Conservation (phyloP, 2,888 invertebrate genomes). For the Chirona hameri region DNA sequence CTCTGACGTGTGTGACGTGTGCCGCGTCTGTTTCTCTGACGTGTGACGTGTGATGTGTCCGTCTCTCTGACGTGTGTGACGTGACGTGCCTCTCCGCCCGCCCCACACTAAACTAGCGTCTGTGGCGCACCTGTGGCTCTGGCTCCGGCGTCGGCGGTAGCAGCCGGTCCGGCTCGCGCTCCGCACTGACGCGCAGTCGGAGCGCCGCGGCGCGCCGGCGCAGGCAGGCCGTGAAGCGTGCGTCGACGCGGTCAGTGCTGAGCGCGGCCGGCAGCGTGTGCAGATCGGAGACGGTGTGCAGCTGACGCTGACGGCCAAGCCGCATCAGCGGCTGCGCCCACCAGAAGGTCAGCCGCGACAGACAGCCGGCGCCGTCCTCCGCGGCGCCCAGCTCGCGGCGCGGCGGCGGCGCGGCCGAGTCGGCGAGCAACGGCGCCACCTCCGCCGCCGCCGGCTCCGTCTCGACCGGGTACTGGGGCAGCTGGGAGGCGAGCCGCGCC, state of each 20-base stretch:
- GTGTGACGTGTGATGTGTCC: too few species aligned
- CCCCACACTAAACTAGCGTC: too few species aligned
- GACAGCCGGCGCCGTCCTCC: constrained; percentile 66
- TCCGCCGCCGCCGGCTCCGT: background rate
- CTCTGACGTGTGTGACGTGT: too few species aligned
- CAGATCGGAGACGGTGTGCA: constrained; percentile 51
- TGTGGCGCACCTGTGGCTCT: too few species aligned
- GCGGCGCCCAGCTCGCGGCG: constrained; percentile 65
- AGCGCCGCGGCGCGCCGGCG: background rate
- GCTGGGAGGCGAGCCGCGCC: background rate
- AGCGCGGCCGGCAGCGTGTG: constrained; percentile 41
- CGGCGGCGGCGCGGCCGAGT: background rate
- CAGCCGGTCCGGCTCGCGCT: constrained; percentile 30
- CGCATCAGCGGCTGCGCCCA: constrained; percentile 84
- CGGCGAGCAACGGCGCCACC: background rate
- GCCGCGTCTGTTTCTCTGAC: too few species aligned
- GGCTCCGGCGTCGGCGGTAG: constrained; percentile 31
- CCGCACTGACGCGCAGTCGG: constrained; percentile 7
- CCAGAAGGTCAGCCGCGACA: constrained; percentile 73
- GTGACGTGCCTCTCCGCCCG: too few species aligned
- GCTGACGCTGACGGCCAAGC: constrained; percentile 69
- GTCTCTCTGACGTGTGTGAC: too few species aligned
- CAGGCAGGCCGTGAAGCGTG: constrained; percentile 27
- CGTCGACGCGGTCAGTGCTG: constrained; percentile 35
- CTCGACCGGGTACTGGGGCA: background rate